Base-by-base conservation (phyloP, 2,888 invertebrate species). In the Agrotis ipsilon region DNA sequence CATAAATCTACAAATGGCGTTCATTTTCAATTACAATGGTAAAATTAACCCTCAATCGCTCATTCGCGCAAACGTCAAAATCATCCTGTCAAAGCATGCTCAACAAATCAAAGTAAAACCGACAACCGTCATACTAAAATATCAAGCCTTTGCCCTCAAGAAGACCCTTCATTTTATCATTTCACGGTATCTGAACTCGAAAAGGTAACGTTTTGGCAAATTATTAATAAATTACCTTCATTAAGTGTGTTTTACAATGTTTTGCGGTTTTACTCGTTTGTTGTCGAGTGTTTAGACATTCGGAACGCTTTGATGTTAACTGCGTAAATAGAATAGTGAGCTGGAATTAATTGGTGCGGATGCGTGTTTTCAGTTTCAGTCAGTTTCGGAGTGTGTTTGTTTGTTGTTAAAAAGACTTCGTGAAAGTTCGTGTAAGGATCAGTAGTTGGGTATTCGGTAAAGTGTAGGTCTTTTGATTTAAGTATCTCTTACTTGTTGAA, bases 221-320 rank as follows among this genome's bases (percentile, higher is more conserved):
- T 92, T 92, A 92, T 92, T 92, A 92, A 93, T 92, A 93, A 94
- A 93, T 93, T 92, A 91, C 89, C 90, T 88, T 90, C 91, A 93
- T 93, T 93, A 93, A 86, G 86, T 59, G 78, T 91, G 92, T 92
- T 93, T 90, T 89, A 88, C 86, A 92, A 92, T 93, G 93, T 91
- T 93, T 88, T 91, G 92, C 83, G 92, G 94, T 91, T 81, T 72
- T 54, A 81, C 86, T 87, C 86, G 89, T 92, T 92, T 90, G 89
- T 87, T 89, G 82, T 86, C 79, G 89, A 92, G 90, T 90, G 90
- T 88, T 90, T 85, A 75, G 81, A 88, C 89, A 89, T 87, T 86
- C 80, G 80, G 82, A 83, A 86, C 85, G 85, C 90, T 92, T 92
- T 91, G 88, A 89, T 91, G 91, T 90, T 89, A 80, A 72, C 78